Conservation (phyloP, 2,888 invertebrate genomes). For the Osmoderma eremita region DNA sequence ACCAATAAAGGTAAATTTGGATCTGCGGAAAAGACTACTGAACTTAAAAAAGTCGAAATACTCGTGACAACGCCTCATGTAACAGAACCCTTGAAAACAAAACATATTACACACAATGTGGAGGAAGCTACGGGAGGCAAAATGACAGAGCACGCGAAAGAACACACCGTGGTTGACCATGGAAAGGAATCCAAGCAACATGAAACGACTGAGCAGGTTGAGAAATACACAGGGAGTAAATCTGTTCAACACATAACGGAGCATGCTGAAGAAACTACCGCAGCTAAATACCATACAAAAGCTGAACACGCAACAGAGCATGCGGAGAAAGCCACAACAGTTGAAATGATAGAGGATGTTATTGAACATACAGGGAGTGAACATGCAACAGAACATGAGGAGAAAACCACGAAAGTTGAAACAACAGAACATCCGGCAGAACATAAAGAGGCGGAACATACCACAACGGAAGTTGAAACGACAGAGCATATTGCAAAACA, state of each 20-base stretch:
- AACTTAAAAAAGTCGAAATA: background rate
- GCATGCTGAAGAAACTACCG: background rate
- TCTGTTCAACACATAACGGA: background rate
- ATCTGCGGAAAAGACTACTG: background rate
- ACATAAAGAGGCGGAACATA: background rate
- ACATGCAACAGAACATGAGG: background rate
- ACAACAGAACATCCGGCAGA: background rate
- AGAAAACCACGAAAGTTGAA: background rate
- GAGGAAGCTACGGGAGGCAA: background rate
- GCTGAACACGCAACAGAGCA: background rate
- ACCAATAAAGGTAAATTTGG: too few species aligned
- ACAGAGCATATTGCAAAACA: background rate
- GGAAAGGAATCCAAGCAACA: background rate
- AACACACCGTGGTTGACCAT: slow-evolving; percentile 7
- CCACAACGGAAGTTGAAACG: too few species aligned
- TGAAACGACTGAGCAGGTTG: slow-evolving; percentile 1
- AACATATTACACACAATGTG: background rate
- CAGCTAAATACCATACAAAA: too few species aligned
- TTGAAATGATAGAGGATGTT: background rate
- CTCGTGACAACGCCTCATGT: background rate
- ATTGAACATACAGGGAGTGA: background rate
- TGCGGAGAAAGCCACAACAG: background rate
- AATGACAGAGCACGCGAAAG: background rate
- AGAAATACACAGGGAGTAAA: background rate
- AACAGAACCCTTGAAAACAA: background rate